Evolutionary conservation across 2,113 vertebrate species (phyloP), one percentile per base, ranked within the genome.

Genomic region (Clarias magur): DNA sequence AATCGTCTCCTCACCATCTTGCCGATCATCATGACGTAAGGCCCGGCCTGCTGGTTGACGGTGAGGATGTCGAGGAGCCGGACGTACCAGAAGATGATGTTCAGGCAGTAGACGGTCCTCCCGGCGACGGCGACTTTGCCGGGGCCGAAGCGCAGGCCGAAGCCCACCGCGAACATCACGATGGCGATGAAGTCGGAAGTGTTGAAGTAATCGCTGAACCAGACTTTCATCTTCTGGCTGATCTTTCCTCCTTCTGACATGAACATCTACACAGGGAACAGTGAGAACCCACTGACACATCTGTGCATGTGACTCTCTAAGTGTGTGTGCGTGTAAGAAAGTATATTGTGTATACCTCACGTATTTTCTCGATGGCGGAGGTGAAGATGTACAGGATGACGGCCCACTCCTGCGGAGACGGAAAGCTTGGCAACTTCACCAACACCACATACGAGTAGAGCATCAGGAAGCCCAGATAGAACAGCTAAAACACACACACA

Each of bases 11-110:
- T 96, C 94, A 99, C 98, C 98, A 99, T 99, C 95, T 99, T 99
- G 87, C 97, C 97, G 90, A 99, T 99, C 98, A 99, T 99, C 98
- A 98, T 99, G 92, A 99, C 97, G 5, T 99, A 99, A 10, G 98
- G 98, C 78, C 98, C 98, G 89, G 98, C 98, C 92, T 99, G 98
- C 90, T 99, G 98, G 94, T 99, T 99, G 91, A 99, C 98, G 85
- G 98, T 96, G 91, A 99, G 94, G 93, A 99, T 96, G 93, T 99
- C 98, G 90, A 99, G 93, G 91, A 99, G 96, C 88, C 98, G 93
- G 94, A 99, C 98, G 91, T 99, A 99, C 98, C 98, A 99, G 95
- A 99, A 99, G 94, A 99, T 97, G 88, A 99, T 99, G 93, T 99
- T 99, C 83, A 99, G 96, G 94, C 98, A 99, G 86, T 99, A 99